Evolutionary conservation across 2,888 invertebrate species (phyloP).

Genomic region (Sycophila texana): DNA sequence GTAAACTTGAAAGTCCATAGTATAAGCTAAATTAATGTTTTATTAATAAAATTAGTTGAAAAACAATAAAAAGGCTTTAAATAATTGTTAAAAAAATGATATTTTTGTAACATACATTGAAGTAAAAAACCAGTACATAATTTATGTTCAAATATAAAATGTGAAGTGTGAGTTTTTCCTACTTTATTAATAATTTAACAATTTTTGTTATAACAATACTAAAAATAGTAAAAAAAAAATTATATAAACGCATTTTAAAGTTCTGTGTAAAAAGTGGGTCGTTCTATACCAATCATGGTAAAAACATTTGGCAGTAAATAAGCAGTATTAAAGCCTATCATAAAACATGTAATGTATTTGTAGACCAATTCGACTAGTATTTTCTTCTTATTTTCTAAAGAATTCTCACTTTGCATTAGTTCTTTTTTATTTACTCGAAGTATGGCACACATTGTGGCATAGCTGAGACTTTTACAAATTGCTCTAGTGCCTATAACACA

Average conservation of each 20-base stretch:
- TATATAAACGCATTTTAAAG: conserved; percentile 77
- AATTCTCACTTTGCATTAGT: conserved; percentile 81
- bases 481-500: conserved; percentile 84
- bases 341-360: conserved; percentile 88
- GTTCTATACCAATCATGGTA: conserved; percentile 84
- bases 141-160: conserved; percentile 33
- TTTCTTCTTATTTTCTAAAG: conserved; percentile 83
- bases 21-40: too few species aligned
- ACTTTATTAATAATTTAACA: conserved; percentile 44
- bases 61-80: too few species aligned
- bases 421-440: conserved; percentile 82
- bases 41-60: too few species aligned
- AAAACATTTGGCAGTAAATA: conserved; percentile 89
- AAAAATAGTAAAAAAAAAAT: conserved; percentile 14
- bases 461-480: conserved; percentile 83
- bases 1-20: too few species aligned
- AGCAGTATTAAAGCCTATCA: conserved; percentile 87
- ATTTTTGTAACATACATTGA: conserved; percentile 47
- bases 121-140: conserved; percentile 35
- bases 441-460: conserved; percentile 83
- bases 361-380: conserved; percentile 88
- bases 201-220: conserved; percentile 42
- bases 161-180: conserved; percentile 26
- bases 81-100: conserved; percentile 1
- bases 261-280: conserved; percentile 91